Base-by-base conservation (phyloP, 35 echinoderm and acorn worm species). In the Apostichopus japonicus region DNA sequence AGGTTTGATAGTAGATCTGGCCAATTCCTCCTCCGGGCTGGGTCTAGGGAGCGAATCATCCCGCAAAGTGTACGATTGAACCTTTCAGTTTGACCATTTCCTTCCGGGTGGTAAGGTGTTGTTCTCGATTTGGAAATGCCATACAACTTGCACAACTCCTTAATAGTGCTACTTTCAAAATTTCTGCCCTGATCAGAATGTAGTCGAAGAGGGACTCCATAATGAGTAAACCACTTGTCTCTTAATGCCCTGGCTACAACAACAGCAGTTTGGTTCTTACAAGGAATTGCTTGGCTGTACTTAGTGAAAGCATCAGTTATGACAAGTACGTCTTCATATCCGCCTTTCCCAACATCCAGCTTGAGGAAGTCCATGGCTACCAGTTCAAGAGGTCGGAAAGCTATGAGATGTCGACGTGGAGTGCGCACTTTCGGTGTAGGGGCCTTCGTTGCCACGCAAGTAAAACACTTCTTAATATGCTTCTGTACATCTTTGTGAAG, bases 161-260 rank as follows among this genome's bases (percentile, higher is more conserved):
- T 63, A 51, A 95, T 87, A 1, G 93, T 56, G 53, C 2, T 55
- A 86, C 90, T 84, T 84, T 94, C 88, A 86, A 93, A 95, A 79
- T 83, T 92, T 53, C 94, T 22, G 10, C 90, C 94, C 65, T 92
- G 94, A 53, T 95, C 91, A 21, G 77, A 83, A 92, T 92, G 91
- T 3, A 92, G 4, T 6, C 91, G 14, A 5, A 33, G 7, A 15
- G 91, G 91, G 10, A 92, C 79, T 17, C 91, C 91, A 27, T 83
- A 92, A 84, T 84, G 79, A 6, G 79, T 53, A 23, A 92, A 92
- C 91, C 91, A 92, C 13, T 91, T 81, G 76, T 88, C 80, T 90
- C 83, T 65, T 55, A 87, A 89, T 8, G 83, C 92, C 53, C 17
- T 88, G 59, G 92, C 82, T 4, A 93, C 92, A 24, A 27, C 56